Percentiles rank a stretch among this genome's conserved stretches.
Evolutionary conservation across 2,888 invertebrate genomes (phyloP).

Genomic region (Eumerus sabulonum): DNA sequence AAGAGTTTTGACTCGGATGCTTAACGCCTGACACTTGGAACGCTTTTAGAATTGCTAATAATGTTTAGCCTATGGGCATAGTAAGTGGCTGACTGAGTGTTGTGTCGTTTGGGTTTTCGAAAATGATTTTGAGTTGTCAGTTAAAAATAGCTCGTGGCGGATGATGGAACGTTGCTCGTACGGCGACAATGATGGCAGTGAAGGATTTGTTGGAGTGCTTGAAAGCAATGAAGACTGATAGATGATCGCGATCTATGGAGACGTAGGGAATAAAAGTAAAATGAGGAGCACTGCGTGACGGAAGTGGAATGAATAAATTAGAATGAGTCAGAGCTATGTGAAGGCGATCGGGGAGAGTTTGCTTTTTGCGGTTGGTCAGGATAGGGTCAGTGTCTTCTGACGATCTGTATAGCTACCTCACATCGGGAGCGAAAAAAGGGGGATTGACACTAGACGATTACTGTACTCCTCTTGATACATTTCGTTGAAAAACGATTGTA

Average conservation of each 20-base stretch:
- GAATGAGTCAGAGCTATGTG: conserved; percentile 19
- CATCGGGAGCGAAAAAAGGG: too few relatives aligned
- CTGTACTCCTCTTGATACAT: too few relatives aligned
- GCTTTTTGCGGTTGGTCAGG: conserved; percentile 3
- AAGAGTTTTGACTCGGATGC: conserved; percentile 46
- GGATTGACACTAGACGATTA: too few relatives aligned
- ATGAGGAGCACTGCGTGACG: conserved; percentile 23
- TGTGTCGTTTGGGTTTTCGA: conserved; percentile 41
- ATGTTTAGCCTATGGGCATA: too few relatives aligned
- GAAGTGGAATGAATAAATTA: conserved; percentile 16
- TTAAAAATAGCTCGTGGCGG: conserved; percentile 46
- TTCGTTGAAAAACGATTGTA: too few relatives aligned
- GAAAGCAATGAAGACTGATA: conserved; percentile 41
- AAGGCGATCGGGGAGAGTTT: conserved; percentile 5
- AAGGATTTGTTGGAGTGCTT: conserved; percentile 17
- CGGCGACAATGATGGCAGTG: conserved; percentile 29
- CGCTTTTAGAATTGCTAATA: conserved; percentile 50
- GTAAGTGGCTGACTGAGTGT: neutral
- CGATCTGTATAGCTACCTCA: neutral
- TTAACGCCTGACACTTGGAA: conserved; percentile 53
- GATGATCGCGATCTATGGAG: conserved; percentile 37
- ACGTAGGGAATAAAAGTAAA: conserved; percentile 7
- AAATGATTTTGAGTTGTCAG: conserved; percentile 46
- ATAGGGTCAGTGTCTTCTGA: conserved; percentile 22
- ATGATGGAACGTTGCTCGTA: conserved; percentile 25